Percentiles rank a stretch among this genome's conserved stretches.
Evolutionary conservation across 2,797 vertebrate genomes (phyloP).

Genomic region (Helostoma temminkii): DNA sequence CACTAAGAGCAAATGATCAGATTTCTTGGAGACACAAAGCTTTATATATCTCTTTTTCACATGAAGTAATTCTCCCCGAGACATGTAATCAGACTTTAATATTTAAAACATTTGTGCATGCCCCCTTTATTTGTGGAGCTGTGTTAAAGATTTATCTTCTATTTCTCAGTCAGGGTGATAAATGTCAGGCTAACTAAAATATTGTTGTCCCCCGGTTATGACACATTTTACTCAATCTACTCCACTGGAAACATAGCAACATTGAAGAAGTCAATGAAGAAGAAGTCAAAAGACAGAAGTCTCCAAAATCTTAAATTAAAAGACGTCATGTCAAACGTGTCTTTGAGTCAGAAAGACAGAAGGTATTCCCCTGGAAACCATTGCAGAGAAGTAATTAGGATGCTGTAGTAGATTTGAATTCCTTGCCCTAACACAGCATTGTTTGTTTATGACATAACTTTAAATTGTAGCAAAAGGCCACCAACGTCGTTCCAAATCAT

Average conservation of each 20-base stretch:
- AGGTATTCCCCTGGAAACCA: background rate
- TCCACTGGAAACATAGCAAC: no score
- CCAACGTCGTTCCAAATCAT: slow-evolving; percentile 18
- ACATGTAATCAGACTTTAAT: slow-evolving; percentile 18
- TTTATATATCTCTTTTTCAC: no score
- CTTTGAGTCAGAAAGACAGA: slow-evolving; percentile 6
- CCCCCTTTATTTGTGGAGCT: slow-evolving; percentile 2
- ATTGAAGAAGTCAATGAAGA: no score
- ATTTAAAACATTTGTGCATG: slow-evolving; percentile 2
- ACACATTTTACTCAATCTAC: no score
- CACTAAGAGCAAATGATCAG: no score
- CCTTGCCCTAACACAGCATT: background rate
- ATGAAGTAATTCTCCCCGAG: no score
- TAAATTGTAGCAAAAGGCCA: background rate
- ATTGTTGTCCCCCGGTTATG: no score
- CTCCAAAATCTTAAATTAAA: background rate
- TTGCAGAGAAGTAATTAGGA: background rate
- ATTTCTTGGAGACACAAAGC: no score
- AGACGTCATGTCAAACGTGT: slow-evolving; percentile 5
- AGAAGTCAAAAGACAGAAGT: background rate
- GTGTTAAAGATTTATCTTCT: background rate
- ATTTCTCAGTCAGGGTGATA: background rate
- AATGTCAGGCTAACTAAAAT: no score
- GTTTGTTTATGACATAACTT: background rate
- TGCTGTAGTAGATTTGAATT: background rate